Base-by-base conservation (phyloP, 92 coral and sea anemone genomes). In the Parazoanthus darwini region DNA sequence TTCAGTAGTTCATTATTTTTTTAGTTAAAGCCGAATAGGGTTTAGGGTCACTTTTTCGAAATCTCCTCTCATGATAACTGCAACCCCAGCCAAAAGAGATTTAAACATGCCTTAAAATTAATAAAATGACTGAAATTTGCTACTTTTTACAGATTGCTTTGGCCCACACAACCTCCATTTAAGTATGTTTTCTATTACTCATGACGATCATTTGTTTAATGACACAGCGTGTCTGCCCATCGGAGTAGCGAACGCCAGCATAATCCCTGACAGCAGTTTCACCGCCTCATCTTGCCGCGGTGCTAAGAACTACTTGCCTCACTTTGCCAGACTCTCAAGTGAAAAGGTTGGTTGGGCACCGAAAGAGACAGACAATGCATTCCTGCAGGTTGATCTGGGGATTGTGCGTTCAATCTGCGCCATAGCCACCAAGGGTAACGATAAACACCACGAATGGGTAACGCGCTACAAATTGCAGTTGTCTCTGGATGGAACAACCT, bases 271-370 rank as follows among this genome's bases (percentile, higher is more conserved):
- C 42, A 73, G 43, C 42, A 37, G 51, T 1, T 77, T 77, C 1
- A 50, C 43, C 9, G 83, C 83, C 66, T 50, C 83, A 0, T 79
- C 83, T n/a, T 9, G 26, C 8, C 54, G 54, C 38, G 26, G 42
- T 43, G 37, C 35, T 26, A 29, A 43, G 8, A 33, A 48, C 8
- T 51, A 79, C 38, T 25, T 79, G 66, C 83, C 83, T 1, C 83
- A 79, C 42, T 50, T 46, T 50, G 83, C 70, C 83, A 79, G 68
- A 33, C 37, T 79, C 38, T 50, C 66, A 3, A 50, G 68, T 13
- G 83, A 15, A 4, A 50, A 79, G 22, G 6, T 5, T 25, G 83
- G 83, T 11, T 79, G 83, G 83, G 71, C 83, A 23, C 83, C 83
- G 70, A 77, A 37, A 4, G 13, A 16, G 29, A 0, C 7, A 79